A percentile compares a stretch with the other conserved stretches of the same genome.
These are phyloP conservation scores for Drosophila neutralis DNA, from an alignment of 2,888 invertebrate species.

Conservation along the genomic window DNA sequence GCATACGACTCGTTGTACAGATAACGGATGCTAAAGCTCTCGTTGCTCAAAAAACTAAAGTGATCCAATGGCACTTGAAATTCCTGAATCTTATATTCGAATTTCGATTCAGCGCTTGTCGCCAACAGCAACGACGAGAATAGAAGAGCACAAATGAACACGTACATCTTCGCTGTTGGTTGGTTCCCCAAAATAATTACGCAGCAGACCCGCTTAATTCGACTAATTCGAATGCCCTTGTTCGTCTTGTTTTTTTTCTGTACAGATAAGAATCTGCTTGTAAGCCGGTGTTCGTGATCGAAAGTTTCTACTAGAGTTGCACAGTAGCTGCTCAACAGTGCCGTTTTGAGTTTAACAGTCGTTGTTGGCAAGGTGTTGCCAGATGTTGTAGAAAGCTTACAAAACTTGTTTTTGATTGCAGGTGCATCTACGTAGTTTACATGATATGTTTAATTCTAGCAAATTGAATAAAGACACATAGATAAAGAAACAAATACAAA, in stretches of 20 bases:
- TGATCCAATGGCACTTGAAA: constrained; percentile 91
- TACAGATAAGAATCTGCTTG: not conserved
- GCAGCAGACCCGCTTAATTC: constrained; percentile 4
- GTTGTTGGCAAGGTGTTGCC: not conserved
- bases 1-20: constrained; percentile 90
- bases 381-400: not conserved
- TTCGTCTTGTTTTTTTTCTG: constrained; percentile 11
- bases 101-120: constrained; percentile 23
- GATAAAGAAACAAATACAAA: not conserved
- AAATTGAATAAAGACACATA: not conserved
- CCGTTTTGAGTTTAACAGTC: constrained; percentile 41
- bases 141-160: constrained; percentile 24
- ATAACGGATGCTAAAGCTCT: constrained; percentile 89
- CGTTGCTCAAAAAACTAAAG: constrained; percentile 91
- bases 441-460: not conserved
- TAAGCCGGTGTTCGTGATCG: constrained; percentile 50
- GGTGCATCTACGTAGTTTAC: not conserved
- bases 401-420: not conserved
- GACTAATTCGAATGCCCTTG: constrained; percentile 24
- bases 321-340: not conserved
- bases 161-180: constrained; percentile 26
- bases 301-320: constrained; percentile 22
- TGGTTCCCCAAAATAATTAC: not conserved
- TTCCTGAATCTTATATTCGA: constrained; percentile 64
- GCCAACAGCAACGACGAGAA: constrained; percentile 13